phyloP scores from a whole-genome alignment of 2,888 invertebrate species.

The Plutella xylostella region DNA sequence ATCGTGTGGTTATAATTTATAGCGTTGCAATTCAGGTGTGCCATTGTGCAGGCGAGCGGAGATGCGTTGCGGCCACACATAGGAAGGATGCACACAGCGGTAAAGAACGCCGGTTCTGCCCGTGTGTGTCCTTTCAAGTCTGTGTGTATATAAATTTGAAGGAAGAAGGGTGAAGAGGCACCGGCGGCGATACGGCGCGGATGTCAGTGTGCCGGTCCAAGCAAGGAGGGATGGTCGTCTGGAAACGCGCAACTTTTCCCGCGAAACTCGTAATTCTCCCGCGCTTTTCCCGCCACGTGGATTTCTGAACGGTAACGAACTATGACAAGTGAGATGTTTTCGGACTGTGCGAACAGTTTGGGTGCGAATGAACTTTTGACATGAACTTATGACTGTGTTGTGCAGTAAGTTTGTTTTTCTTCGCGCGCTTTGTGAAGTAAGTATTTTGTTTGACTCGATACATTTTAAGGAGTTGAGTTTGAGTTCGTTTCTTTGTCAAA shows the following conservation, averaged over 20 bases:
- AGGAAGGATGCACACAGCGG: slow-evolving; percentile 18
- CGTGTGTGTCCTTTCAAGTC: background rate
- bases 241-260: no score
- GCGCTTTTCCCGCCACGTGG: slow-evolving; percentile 36
- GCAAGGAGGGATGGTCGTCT: slow-evolving; percentile 51
- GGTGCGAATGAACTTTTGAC: no score
- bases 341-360: slow-evolving; percentile 38
- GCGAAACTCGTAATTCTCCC: no score
- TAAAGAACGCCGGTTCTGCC: slow-evolving; percentile 6
- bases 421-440: no score
- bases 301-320: slow-evolving; percentile 41
- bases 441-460: no score
- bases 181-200: slow-evolving; percentile 44
- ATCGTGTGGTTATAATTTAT: slow-evolving; percentile 25
- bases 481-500: no score
- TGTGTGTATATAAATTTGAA: slow-evolving; percentile 53
- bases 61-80: slow-evolving; percentile 29
- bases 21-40: slow-evolving; percentile 24
- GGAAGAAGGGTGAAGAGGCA: slow-evolving; percentile 58
- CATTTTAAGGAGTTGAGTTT: no score
- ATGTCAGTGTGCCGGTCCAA: slow-evolving; percentile 53
- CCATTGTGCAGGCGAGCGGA: slow-evolving; percentile 37
- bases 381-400: no score
- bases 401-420: no score
- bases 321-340: slow-evolving; percentile 38